These are phyloP conservation scores for Palloptera scutellata DNA, from an alignment of 2,888 invertebrate species.

Conservation along the genomic window DNA sequence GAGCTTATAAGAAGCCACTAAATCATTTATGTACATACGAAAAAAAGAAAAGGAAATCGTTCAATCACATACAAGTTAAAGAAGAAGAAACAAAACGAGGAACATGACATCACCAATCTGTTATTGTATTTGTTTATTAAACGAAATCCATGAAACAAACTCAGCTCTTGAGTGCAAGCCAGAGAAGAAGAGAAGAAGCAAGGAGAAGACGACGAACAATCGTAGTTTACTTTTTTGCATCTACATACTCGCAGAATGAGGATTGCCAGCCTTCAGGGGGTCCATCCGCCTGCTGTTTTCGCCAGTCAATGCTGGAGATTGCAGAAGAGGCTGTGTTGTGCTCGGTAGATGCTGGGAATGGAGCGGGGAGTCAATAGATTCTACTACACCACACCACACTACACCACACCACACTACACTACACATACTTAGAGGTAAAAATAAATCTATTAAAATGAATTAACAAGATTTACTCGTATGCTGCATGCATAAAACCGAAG, in stretches of 20 bases:
- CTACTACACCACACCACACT: no score
- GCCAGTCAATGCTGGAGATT: no score
- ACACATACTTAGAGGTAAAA: no score
- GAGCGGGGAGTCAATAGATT: no score
- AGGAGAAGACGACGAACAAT: slow-evolving; percentile 4
- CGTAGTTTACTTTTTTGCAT: not conserved
- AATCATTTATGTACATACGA: not conserved
- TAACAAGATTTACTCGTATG: no score
- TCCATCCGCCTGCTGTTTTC: slow-evolving; percentile 28
- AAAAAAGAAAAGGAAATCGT: not conserved
- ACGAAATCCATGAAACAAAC: slow-evolving; percentile 27
- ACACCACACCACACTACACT: no score
- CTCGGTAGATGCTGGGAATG: no score
- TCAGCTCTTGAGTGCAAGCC: not conserved
- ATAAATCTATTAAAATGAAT: no score
- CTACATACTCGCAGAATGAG: not conserved
- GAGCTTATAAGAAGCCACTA: not conserved
- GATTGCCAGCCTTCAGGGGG: slow-evolving; percentile 28
- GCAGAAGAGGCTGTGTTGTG: no score
- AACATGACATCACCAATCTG: slow-evolving; percentile 17
- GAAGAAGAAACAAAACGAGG: not conserved
- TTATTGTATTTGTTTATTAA: slow-evolving; percentile 21
- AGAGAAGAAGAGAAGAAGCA: not conserved
- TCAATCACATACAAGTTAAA: not conserved
- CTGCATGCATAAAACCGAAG: no score